phyloP scores from a whole-genome alignment of 2,888 invertebrate species.

The Coenonympha glycerion region DNA sequence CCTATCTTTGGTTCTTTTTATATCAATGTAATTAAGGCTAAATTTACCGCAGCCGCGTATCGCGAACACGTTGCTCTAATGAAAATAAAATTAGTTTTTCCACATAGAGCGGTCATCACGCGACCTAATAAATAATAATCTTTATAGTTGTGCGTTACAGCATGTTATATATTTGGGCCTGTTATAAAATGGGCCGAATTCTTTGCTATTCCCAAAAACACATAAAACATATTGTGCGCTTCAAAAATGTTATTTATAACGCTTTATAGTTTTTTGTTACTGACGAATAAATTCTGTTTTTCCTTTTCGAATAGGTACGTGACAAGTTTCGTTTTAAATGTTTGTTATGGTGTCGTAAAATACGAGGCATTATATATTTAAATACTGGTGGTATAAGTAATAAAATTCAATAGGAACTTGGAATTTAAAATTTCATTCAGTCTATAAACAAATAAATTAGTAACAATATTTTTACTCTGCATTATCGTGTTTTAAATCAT shows the following conservation, averaged over 20 bases:
- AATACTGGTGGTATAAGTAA: neutral
- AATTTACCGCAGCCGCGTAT: slow-evolving; percentile 61
- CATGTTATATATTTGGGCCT: slow-evolving; percentile 23
- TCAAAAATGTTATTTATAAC: slow-evolving; percentile 6
- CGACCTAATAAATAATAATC: slow-evolving; percentile 56
- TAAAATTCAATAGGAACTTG: neutral
- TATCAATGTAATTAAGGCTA: slow-evolving; percentile 39
- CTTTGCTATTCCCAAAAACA: slow-evolving; percentile 10
- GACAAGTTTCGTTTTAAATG: neutral
- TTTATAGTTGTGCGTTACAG: slow-evolving; percentile 48
- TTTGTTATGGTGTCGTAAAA: slow-evolving; percentile 1
- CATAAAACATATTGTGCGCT: slow-evolving; percentile 6
- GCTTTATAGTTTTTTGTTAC: slow-evolving; percentile 2
- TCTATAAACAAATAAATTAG: too few species aligned
- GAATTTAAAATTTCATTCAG: too few species aligned
- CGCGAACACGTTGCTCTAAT: slow-evolving; percentile 63
- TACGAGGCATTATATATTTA: neutral
- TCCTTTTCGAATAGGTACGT: neutral
- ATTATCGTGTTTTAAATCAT: too few species aligned
- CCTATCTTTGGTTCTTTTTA: neutral
- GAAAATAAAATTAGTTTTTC: slow-evolving; percentile 51
- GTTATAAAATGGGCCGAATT: slow-evolving; percentile 11
- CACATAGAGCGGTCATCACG: slow-evolving; percentile 51
- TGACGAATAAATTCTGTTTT: neutral
- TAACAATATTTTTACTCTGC: too few species aligned